These are phyloP conservation scores for Balearica regulorum DNA, from an alignment of 2,797 vertebrate species.

Conservation along the genomic window DNA sequence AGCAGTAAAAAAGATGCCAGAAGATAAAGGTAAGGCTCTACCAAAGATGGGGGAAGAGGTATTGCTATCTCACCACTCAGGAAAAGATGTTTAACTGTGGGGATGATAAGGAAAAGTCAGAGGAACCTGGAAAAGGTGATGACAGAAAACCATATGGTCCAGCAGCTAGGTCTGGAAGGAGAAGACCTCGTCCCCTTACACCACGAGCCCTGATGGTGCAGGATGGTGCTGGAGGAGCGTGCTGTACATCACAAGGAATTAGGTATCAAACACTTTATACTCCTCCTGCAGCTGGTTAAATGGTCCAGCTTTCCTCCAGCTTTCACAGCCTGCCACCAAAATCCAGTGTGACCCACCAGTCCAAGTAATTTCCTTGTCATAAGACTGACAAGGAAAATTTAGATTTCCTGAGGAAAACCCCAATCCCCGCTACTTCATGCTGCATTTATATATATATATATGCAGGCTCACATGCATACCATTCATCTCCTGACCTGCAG, in stretches of 20 bases:
- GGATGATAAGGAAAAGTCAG: not conserved
- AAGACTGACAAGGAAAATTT: conserved; percentile 24
- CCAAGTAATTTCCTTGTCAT: conserved; percentile 18
- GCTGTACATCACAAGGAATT: not conserved
- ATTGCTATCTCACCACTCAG: not conserved
- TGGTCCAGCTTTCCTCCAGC: not conserved
- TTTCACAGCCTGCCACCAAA: conserved; percentile 27
- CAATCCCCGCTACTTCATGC: not conserved
- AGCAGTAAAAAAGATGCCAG: not conserved
- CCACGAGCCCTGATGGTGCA: not conserved
- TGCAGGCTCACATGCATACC: not conserved
- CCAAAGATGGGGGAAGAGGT: not conserved
- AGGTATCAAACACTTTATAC: not conserved
- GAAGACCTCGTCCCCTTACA: not conserved
- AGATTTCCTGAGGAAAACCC: conserved; percentile 49
- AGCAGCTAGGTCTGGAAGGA: not conserved
- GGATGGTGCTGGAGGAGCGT: not conserved
- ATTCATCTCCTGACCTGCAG: conserved; percentile 17
- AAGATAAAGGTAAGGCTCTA: not conserved
- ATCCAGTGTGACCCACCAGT: not conserved
- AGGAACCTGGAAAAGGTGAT: not conserved
- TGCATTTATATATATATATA: not conserved
- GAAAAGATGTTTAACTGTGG: not conserved
- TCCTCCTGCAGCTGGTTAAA: not conserved
- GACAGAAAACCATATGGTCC: not conserved